Percentiles rank a stretch among this genome's conserved stretches.
phyloP scores from a whole-genome alignment of 2,888 invertebrate species.

The Papilio gigon region DNA sequence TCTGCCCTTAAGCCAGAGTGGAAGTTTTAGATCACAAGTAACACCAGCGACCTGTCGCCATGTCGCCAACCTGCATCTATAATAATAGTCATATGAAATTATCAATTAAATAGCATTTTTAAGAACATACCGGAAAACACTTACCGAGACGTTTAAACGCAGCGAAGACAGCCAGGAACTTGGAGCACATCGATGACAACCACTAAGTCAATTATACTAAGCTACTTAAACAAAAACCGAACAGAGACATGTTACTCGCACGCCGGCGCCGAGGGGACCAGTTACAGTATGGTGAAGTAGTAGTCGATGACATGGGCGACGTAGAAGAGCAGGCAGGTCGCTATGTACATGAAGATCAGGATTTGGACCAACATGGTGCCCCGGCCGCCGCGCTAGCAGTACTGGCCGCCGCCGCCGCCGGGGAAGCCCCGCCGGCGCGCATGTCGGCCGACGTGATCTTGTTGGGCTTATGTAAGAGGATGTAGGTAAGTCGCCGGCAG shows the following conservation, averaged over 20 bases:
- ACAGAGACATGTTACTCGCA: conserved; percentile 26
- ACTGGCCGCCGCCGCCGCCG: conserved; percentile 37
- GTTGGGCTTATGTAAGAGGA: conserved; percentile 47
- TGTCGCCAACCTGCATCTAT: too few relatives aligned
- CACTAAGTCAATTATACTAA: conserved; percentile 30
- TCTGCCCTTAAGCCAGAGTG: too few relatives aligned
- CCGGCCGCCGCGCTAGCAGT: conserved; percentile 41
- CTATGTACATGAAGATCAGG: conserved; percentile 79
- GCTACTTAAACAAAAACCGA: background rate
- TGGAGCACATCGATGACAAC: conserved; percentile 47
- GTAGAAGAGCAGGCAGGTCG: conserved; percentile 75
- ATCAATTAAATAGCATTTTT: too few relatives aligned
- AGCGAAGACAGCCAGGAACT: conserved; percentile 46
- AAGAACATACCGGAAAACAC: conserved; percentile 47
- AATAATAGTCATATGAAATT: too few relatives aligned
- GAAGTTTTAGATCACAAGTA: too few relatives aligned
- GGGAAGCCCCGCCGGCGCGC: background rate
- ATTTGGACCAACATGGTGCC: conserved; percentile 77
- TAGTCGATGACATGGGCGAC: conserved; percentile 78
- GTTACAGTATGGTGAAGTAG: conserved; percentile 63
- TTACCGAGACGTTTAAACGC: conserved; percentile 62
- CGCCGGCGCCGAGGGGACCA: conserved; percentile 18
- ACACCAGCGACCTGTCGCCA: too few relatives aligned
- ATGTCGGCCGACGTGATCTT: conserved; percentile 43
- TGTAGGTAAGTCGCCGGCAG: background rate